Conservation (phyloP, 2,888 invertebrate genomes). For the Diadegma fenestrale region DNA sequence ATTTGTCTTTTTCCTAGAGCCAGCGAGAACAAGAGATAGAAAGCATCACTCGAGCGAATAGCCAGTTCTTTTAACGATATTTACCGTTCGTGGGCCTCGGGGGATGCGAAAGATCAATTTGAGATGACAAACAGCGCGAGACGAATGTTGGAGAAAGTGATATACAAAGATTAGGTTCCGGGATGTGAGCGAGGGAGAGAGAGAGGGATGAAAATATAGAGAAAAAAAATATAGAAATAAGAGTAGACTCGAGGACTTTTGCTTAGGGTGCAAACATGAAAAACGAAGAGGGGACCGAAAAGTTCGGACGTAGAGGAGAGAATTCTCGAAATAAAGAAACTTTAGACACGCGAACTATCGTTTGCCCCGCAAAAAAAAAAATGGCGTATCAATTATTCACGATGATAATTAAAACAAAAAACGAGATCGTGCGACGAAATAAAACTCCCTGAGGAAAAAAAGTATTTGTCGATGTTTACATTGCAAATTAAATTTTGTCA, state of each 20-base stretch:
- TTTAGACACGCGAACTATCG: constrained; percentile 2
- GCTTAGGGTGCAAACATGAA: constrained; percentile 24
- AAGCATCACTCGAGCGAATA: constrained; percentile 18
- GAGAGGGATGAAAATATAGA: constrained; percentile 34
- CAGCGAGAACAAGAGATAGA: not conserved
- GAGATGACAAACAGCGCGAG: constrained; percentile 67
- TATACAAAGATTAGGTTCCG: constrained; percentile 54
- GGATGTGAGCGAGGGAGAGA: not conserved
- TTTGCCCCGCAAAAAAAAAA: not conserved
- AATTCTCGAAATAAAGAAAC: constrained; percentile 26
- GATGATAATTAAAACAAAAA: not conserved
- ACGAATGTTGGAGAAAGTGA: constrained; percentile 66
- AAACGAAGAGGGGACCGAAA: constrained; percentile 28
- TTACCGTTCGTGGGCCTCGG: constrained; percentile 67
- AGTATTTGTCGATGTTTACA: not conserved
- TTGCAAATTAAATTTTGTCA: no score
- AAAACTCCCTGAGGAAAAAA: not conserved
- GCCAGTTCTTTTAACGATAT: constrained; percentile 64
- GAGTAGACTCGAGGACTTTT: constrained; percentile 43
- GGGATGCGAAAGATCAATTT: constrained; percentile 66
- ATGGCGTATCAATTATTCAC: constrained; percentile 17
- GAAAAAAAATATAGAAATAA: constrained; percentile 26
- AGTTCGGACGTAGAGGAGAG: constrained; percentile 13
- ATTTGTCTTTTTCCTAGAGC: not conserved
- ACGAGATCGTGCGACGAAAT: not conserved